phyloP scores from a whole-genome alignment of 2,888 invertebrate genomes.

The Drosophila helvetica region DNA sequence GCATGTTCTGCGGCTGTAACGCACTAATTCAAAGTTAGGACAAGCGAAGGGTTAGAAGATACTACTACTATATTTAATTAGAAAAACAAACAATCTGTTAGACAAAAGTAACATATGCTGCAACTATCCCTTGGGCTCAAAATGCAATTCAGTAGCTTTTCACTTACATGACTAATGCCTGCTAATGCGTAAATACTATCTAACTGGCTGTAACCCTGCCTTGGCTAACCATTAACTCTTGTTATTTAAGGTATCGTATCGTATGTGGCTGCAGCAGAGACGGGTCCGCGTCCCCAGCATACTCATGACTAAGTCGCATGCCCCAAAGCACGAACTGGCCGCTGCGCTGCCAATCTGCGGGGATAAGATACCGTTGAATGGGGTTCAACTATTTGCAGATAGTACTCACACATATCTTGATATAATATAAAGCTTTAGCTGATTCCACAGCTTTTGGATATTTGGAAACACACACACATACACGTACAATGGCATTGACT shows the following conservation, averaged over 20 bases:
- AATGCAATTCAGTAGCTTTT: conserved; percentile 70
- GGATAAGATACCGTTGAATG: neutral
- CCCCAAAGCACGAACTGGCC: conserved; percentile 35
- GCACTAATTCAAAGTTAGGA: conserved; percentile 17
- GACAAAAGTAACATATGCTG: conserved; percentile 58
- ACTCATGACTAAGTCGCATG: conserved; percentile 70
- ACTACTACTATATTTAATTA: conserved; percentile 30
- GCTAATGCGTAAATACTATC: conserved; percentile 63
- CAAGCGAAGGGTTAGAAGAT: conserved; percentile 34
- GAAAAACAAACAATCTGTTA: conserved; percentile 50
- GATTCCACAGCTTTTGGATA: conserved; percentile 46
- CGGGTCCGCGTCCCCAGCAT: conserved; percentile 36
- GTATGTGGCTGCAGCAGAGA: conserved; percentile 51
- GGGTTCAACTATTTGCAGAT: neutral
- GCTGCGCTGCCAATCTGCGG: conserved; percentile 34
- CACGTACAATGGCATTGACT: conserved; percentile 71
- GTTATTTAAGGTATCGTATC: conserved; percentile 47
- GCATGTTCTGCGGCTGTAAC: conserved; percentile 17
- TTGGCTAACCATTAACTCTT: conserved; percentile 57
- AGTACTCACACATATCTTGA: conserved; percentile 38
- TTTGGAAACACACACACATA: conserved; percentile 17
- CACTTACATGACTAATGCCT: conserved; percentile 57
- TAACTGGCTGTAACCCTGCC: conserved; percentile 54
- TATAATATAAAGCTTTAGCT: conserved; percentile 67
- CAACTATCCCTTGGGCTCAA: conserved; percentile 48